Evolutionary conservation across 2,797 vertebrate genomes (phyloP), one percentile per base, ranked within the genome.

Genomic region (Emydoidea blandingii): DNA sequence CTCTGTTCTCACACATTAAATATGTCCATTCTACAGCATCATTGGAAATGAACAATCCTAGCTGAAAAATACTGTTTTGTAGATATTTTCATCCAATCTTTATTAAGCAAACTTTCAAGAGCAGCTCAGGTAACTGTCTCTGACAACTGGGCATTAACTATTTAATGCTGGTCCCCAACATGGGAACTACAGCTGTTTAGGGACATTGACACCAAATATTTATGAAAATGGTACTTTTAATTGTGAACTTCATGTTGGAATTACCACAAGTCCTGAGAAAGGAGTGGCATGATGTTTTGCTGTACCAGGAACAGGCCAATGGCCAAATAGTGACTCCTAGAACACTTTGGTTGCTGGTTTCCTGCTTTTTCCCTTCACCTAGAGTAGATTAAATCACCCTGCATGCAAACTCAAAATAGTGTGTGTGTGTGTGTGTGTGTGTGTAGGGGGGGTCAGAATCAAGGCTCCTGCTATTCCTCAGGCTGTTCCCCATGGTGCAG

Each of bases 81-180:
- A 23, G n/a, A 23, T 72, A 5, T 72, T 72, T 72, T 72, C 27
- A 23, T 79, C 18, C 78, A 31, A 41, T 27, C 18, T 21, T 16
- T 47, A 29, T 2, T 1, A 29, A 65, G 6, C 50, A 96, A 92
- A 50, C 0, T 0, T 84, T 25, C 9, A 37, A 31, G 21, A 81
- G 5, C 19, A 79, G 68, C 57, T 44, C 16, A 54, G 27, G 18
- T n/a, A 72, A 12, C 44, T 59, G 9, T 44, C 44, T 53, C 7
- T 23, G 19, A 0, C 14, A 83, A 62, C 8, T 12, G 23, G 1
- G 12, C 92, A 56, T 65, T 14, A 47, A 14, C 34, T 83, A 76
- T 76, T 79, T 5, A 4, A 10, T 85, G 91, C 49, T 84, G 37
- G 76, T 29, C 12, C 41, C 74, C 21, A 21, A 16, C 12, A 3